Base-by-base conservation (phyloP, 2,888 invertebrate genomes). In the Netelia fuscicornis region DNA sequence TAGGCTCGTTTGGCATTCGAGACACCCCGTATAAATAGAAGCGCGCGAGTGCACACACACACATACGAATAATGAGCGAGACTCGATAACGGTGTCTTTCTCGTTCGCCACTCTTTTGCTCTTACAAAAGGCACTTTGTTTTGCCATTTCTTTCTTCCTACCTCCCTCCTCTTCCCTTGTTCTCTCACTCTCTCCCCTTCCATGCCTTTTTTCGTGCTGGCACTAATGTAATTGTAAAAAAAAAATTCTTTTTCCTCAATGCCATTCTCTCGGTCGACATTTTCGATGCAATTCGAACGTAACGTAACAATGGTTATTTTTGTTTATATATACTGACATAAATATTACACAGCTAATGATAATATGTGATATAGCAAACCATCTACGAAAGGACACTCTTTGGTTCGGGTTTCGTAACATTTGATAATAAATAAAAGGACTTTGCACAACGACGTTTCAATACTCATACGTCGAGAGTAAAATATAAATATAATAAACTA, bases 21-120 rank as follows among this genome's bases (percentile, higher is more conserved):
- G 91, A 90, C 91, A 91, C 90, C 91, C 90, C 89, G 91, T 92
- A 92, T 92, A 93, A 93, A 93, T 93, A 93, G 93, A 93, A 90
- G 89, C 92, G 90, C 90, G 44, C 56, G 71, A 30, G 52, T 13
- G 11, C 44, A 42, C 48, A 42, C 48, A 25, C 30, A 60, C 58
- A 48, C 67, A 20, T 20, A 67, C 71, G 76, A 71, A 20, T 20
- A 44, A 67, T 65, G 76, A 75, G 56, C 30, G 37, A 48, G 37
- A 75, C 17, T 23, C 30, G 64, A 58, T 30, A 25, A 30, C 42
- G 42, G 42, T 56, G 37, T 75, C 65, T 58, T 17, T 60, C 37
- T 54, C 37, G 25, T 67, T 68, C 76, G 72, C 71, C 76, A 74
- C 84, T 71, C 42, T 25, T 92, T 92, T 92, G 91, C 91, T 91